Evolutionary conservation across 2,797 vertebrate species (phyloP).

Genomic region (Chaetophractus vellerosus): DNA sequence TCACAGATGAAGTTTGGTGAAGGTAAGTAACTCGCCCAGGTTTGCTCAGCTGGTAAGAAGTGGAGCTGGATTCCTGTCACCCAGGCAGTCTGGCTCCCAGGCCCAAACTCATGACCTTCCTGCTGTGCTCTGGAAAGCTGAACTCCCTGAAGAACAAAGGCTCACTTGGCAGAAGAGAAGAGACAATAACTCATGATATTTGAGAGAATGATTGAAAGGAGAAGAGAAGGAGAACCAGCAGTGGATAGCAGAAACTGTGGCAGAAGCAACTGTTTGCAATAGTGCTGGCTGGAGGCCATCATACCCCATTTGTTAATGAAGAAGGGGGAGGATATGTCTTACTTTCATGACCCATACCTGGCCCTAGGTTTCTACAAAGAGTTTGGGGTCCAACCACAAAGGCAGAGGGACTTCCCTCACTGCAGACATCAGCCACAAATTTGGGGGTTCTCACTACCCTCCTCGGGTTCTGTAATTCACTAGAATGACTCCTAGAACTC

Average conservation of each 20-base stretch:
- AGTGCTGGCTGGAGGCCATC: not conserved
- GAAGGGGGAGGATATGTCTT: not conserved
- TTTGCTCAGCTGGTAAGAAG: not conserved
- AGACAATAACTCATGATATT: not conserved
- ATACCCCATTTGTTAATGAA: no score
- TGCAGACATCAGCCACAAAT: no score
- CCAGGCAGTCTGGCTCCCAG: not conserved
- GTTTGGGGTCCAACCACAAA: no score
- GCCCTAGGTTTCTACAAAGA: not conserved
- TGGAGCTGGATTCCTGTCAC: not conserved
- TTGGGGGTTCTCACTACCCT: no score
- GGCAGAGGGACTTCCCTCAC: no score
- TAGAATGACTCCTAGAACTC: no score
- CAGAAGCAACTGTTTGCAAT: accelerated
- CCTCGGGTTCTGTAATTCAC: no score
- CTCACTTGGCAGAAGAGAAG: not conserved
- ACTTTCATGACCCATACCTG: not conserved
- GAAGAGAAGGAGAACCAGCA: accelerated
- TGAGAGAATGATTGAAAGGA: not conserved
- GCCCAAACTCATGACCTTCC: not conserved
- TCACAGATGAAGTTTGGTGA: not conserved
- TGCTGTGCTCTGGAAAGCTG: not conserved
- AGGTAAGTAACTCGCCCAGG: not conserved
- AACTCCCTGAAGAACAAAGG: not conserved
- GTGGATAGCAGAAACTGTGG: not conserved